Evolutionary conservation across 1,140 invertebrate species (phyloP).

Genomic region (Polypedilum pembai): DNA sequence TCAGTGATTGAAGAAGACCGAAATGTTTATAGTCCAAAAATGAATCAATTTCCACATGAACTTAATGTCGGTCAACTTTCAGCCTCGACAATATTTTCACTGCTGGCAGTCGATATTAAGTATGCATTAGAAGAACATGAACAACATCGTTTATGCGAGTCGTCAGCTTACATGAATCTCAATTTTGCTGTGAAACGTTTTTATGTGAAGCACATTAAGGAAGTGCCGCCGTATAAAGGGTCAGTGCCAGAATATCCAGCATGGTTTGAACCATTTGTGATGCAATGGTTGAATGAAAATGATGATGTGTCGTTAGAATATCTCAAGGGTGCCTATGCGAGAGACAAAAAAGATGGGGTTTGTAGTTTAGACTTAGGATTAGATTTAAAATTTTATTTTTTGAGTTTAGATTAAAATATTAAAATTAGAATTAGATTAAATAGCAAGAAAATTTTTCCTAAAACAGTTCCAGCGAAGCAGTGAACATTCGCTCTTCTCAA

Average conservation of each 20-base stretch:
- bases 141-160: conserved; percentile 89
- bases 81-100: conserved; percentile 92
- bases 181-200: conserved; percentile 98
- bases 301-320: conserved; percentile 99
- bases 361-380: conserved; percentile 41
- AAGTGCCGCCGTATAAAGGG: conserved; percentile 93
- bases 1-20: conserved; percentile 98
- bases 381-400: not conserved
- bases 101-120: conserved; percentile 97
- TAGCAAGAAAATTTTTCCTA: not conserved
- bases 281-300: conserved; percentile 99
- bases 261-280: conserved; percentile 99
- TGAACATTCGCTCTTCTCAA: conserved; percentile 97
- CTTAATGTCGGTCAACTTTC: conserved; percentile 91
- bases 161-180: conserved; percentile 98
- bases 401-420: not conserved
- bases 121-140: conserved; percentile 97
- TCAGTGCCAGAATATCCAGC: conserved; percentile 92
- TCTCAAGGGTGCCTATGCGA: conserved; percentile 94
- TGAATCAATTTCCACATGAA: conserved; percentile 95
- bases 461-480: conserved; percentile 95
- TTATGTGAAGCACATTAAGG: conserved; percentile 97
- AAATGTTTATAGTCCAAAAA: conserved; percentile 95
- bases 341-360: conserved; percentile 98
- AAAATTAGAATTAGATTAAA: conserved; percentile 3